phyloP scores from a whole-genome alignment of 2,113 vertebrate species.

The Boulengeromyrus knoepffleri region DNA sequence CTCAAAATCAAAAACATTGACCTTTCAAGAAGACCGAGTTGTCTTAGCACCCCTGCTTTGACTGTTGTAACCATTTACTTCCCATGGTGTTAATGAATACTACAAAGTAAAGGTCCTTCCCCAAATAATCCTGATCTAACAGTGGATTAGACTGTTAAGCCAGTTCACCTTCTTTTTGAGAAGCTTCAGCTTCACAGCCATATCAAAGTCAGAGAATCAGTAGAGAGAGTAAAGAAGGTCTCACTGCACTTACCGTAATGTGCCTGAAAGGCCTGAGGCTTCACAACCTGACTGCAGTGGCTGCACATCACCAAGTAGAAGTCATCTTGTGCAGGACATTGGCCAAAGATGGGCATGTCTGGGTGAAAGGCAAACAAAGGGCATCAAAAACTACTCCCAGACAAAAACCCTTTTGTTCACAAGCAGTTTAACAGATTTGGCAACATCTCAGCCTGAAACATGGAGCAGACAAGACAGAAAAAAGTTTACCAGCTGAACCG shows the following conservation, averaged over 20 bases:
- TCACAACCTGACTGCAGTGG: conserved; percentile 83
- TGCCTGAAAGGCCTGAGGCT: conserved; percentile 84
- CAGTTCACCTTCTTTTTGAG: neutral
- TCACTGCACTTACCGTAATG: conserved; percentile 81
- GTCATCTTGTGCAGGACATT: conserved; percentile 79
- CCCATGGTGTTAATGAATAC: neutral
- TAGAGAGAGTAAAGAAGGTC: neutral
- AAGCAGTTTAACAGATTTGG: neutral
- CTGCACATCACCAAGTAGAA: conserved; percentile 86
- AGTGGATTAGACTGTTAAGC: neutral
- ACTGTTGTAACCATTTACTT: neutral
- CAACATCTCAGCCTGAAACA: neutral
- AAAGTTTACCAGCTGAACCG: neutral
- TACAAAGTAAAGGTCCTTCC: neutral
- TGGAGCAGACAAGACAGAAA: neutral
- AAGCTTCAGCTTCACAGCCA: neutral
- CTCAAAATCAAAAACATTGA: neutral
- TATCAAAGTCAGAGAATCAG: neutral
- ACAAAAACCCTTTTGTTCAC: too few species aligned
- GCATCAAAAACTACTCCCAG: neutral
- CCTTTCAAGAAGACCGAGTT: neutral
- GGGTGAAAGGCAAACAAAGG: conserved; percentile 3
- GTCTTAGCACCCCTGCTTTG: neutral
- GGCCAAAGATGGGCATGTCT: conserved; percentile 87
- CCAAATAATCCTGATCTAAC: neutral